Evolutionary conservation across 2,113 vertebrate species (phyloP).

Genomic region (Podiceps cristatus): DNA sequence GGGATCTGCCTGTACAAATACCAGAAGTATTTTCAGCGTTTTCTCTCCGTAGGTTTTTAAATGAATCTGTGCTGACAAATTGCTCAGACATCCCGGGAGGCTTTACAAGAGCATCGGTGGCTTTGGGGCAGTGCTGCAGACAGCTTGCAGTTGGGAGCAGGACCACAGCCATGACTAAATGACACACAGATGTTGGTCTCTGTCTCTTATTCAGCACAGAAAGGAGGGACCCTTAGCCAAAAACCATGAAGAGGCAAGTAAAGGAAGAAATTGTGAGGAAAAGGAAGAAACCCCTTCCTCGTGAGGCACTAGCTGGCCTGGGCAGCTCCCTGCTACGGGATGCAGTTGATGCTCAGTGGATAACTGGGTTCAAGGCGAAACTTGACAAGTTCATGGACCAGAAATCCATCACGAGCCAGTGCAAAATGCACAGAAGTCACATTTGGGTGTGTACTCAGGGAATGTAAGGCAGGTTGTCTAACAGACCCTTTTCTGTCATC

Average conservation of each 20-base stretch:
- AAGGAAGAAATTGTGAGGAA: background rate
- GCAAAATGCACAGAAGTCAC: background rate
- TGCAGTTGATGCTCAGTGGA: background rate
- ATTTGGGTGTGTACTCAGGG: background rate
- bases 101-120: background rate
- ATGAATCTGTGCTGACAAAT: background rate
- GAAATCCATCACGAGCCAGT: background rate
- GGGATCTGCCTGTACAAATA: background rate
- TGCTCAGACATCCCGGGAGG: background rate
- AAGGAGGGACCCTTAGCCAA: background rate
- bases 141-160: background rate
- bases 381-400: background rate
- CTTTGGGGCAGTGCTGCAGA: background rate
- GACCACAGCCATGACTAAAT: background rate
- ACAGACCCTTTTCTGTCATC: background rate
- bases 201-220: background rate
- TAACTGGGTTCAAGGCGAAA: background rate
- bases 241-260: background rate
- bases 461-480: background rate
- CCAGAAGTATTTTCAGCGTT: background rate
- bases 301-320: background rate
- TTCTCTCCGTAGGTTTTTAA: background rate
- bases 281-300: background rate
- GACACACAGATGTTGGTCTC: background rate
- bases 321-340: rapidly evolving